Base-by-base conservation (phyloP, 2,797 vertebrate species). In the Rallus crepitans region DNA sequence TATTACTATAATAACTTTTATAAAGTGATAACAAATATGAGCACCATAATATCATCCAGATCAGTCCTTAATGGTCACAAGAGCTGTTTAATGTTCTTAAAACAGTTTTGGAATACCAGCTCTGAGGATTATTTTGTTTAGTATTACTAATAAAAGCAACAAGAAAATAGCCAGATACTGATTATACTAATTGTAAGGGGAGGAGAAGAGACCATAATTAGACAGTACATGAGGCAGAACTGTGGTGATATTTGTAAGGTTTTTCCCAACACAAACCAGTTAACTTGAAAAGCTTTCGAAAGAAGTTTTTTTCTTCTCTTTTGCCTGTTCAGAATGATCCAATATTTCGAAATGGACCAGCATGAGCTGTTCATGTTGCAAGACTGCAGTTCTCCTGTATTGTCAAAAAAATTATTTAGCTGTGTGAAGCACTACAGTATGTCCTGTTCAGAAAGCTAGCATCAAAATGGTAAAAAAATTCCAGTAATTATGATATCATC, bases 1-100 rank as follows among this genome's bases (percentile, higher is more conserved):
- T 97, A 96, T 97, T 96, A 76, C 82, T 91, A 50, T 83, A 96
- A 93, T 97, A 97, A 96, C 79, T 96, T 96, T 75, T 66, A 80
- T 90, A 69, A 50, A 92, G 60, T 68, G 60, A 61, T 95, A 95
- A 94, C 81, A 90, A 96, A 96, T 94, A 93, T 16, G 27, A 94
- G 40, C 77, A 59, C 35, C 3, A 2, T 80, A 95, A 92, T 92
- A 93, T 82, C 81, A 96, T 40, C 24, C 83, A 61, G 61, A 95
- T 95, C 94, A 91, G 71, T 71, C 68, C 53, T 96, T 97, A 96
- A 96, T 94, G 80, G 89, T 95, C 92, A 92, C 70, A 94, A 93
- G 57, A 91, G 75, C 92, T 87, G 53, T 89, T 94, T 96, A 94
- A 96, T 89, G 81, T 93, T 93, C 89, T 80, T 94, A 97, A 96